Percentiles rank a stretch among this genome's conserved stretches.
Evolutionary conservation across 1,140 invertebrate genomes (phyloP).

Genomic region (Drosophila sucinea): DNA sequence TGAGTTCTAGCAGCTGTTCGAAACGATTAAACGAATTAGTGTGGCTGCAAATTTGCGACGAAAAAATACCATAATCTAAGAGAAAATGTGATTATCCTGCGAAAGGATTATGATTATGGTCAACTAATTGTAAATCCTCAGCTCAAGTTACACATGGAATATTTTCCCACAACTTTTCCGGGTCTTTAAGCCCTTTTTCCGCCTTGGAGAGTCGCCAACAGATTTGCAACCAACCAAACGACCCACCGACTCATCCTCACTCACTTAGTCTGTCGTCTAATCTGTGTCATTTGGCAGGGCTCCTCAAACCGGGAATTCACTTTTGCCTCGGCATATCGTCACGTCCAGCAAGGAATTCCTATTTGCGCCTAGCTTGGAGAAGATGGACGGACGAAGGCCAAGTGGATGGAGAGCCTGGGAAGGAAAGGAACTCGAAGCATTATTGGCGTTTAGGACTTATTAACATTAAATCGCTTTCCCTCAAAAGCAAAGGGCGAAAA

Average conservation of each 20-base stretch:
- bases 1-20: constrained; percentile 7
- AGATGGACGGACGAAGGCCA: not conserved
- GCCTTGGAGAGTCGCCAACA: not conserved
- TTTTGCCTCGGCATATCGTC: constrained; percentile 40
- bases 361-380: constrained; percentile 53
- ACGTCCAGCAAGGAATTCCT: constrained; percentile 70
- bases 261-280: constrained; percentile 41
- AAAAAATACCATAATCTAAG: not conserved
- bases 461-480: constrained; percentile 74
- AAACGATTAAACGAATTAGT: not conserved
- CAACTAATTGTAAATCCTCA: constrained; percentile 25
- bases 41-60: not conserved
- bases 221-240: constrained; percentile 2
- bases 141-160: constrained; percentile 2
- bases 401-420: constrained; percentile 16
- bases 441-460: constrained; percentile 70
- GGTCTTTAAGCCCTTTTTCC: constrained; percentile 7
- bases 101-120: constrained; percentile 3
- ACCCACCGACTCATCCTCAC: constrained; percentile 11
- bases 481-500: not conserved
- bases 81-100: not conserved
- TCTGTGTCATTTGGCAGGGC: constrained; percentile 60
- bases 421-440: constrained; percentile 50
- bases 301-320: constrained; percentile 39
- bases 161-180: constrained; percentile 10